These are phyloP conservation scores for Psittacula echo DNA, from an alignment of 2,797 vertebrate genomes.

Conservation along the genomic window DNA sequence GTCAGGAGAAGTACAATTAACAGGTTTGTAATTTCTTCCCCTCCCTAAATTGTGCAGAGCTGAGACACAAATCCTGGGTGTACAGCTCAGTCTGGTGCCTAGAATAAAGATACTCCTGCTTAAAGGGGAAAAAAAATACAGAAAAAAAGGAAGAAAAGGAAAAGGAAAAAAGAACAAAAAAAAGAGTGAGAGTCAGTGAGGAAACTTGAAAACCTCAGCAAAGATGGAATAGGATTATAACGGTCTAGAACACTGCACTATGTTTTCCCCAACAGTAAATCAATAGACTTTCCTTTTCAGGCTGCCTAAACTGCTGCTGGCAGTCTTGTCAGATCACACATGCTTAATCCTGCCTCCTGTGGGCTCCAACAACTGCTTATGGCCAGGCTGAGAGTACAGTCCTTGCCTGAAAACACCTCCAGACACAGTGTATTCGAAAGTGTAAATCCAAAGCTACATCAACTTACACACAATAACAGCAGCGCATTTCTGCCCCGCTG, in stretches of 20 bases:
- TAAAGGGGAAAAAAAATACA: background rate
- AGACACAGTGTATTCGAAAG: background rate
- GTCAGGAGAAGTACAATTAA: background rate
- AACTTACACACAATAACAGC: rapidly evolving
- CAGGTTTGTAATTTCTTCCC: background rate
- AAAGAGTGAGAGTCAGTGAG: background rate
- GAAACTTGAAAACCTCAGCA: background rate
- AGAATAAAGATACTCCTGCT: background rate
- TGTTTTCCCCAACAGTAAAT: background rate
- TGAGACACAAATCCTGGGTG: background rate
- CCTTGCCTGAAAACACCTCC: background rate
- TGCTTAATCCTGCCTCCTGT: background rate
- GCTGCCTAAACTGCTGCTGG: background rate
- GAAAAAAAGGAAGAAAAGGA: no score
- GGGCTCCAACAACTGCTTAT: background rate
- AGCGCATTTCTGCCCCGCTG: rapidly evolving
- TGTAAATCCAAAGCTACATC: background rate
- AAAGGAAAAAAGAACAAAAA: background rate
- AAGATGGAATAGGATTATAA: background rate
- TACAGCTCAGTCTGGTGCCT: background rate
- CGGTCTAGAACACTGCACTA: background rate
- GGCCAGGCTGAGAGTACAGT: background rate
- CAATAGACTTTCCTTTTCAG: background rate
- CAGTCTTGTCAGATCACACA: background rate
- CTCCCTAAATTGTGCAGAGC: background rate